A percentile compares a stretch with the other conserved stretches of the same genome.
Conservation (phyloP, 1,140 invertebrate genomes). For the Drosophila seguyi region DNA sequence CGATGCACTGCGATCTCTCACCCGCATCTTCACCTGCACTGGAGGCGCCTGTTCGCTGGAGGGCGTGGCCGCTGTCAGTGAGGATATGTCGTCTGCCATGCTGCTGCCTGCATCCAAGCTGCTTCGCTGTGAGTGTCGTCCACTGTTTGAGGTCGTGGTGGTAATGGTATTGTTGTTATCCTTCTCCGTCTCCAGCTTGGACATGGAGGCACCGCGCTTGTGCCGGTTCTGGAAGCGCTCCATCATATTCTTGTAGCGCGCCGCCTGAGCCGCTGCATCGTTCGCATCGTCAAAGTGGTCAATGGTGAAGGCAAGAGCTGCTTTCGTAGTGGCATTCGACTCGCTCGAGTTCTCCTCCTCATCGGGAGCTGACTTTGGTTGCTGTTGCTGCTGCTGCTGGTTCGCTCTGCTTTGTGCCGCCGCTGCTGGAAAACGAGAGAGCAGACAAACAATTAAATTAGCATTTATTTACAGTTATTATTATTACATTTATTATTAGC, state of each 20-base stretch:
- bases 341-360: slow-evolving; percentile 66
- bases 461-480: slow-evolving; percentile 74
- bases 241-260: slow-evolving; percentile 87
- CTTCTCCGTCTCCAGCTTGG: slow-evolving; percentile 86
- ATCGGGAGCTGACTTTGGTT: slow-evolving; percentile 16
- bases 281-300: slow-evolving; percentile 88
- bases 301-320: slow-evolving; percentile 88
- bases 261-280: slow-evolving; percentile 87
- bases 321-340: slow-evolving; percentile 61
- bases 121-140: slow-evolving; percentile 85
- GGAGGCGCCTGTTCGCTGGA: slow-evolving; percentile 42
- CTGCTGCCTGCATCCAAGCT: slow-evolving; percentile 75
- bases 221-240: slow-evolving; percentile 90
- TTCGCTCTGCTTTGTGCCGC: slow-evolving; percentile 62
- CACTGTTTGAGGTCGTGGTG: slow-evolving; percentile 29
- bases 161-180: slow-evolving; percentile 12
- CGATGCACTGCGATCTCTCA: slow-evolving; percentile 77
- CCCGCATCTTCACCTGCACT: slow-evolving; percentile 71
- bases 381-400: slow-evolving; percentile 48
- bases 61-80: slow-evolving; percentile 48
- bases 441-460: slow-evolving; percentile 70
- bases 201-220: slow-evolving; percentile 89
- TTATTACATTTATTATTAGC: slow-evolving; percentile 66
- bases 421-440: slow-evolving; percentile 41
- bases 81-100: slow-evolving; percentile 47